A percentile compares a stretch with the other conserved stretches of the same genome.
phyloP scores from a whole-genome alignment of 2,113 vertebrate genomes.

The Lanius collurio region DNA sequence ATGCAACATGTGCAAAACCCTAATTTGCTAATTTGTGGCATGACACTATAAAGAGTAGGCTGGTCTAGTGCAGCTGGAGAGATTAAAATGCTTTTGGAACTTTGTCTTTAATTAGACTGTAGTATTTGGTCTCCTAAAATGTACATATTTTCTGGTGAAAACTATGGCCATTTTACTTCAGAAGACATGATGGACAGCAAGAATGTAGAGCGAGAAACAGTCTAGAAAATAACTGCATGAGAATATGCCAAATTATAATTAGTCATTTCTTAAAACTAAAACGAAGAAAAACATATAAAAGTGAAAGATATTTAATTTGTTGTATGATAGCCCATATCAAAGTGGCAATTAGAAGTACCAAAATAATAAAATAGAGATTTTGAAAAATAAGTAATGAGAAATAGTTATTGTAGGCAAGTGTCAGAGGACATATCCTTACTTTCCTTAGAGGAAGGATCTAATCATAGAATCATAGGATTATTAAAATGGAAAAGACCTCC shows the following conservation, averaged over 20 bases:
- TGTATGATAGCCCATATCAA: neutral
- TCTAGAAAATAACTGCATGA: neutral
- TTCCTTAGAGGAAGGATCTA: neutral
- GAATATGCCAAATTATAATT: neutral
- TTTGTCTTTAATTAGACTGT: constrained; percentile 10
- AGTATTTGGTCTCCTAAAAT: constrained; percentile 38
- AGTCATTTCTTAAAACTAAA: neutral
- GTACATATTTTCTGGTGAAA: neutral
- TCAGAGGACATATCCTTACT: neutral
- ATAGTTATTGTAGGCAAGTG: neutral
- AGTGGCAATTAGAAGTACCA: neutral
- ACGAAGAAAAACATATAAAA: neutral
- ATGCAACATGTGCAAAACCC: neutral
- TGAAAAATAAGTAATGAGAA: neutral
- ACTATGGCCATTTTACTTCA: neutral
- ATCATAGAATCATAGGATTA: neutral
- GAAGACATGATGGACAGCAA: neutral
- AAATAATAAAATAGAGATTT: neutral
- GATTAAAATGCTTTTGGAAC: constrained; percentile 28
- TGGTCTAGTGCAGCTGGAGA: constrained; percentile 2
- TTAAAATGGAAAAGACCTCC: neutral
- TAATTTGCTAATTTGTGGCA: neutral
- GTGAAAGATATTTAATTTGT: neutral
- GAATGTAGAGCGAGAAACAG: neutral
- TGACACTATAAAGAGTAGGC: neutral